These are phyloP conservation scores for Sanderia malayensis DNA, from an alignment of 30 jellyfish, hydroid and myxozoan species.

Conservation along the genomic window DNA sequence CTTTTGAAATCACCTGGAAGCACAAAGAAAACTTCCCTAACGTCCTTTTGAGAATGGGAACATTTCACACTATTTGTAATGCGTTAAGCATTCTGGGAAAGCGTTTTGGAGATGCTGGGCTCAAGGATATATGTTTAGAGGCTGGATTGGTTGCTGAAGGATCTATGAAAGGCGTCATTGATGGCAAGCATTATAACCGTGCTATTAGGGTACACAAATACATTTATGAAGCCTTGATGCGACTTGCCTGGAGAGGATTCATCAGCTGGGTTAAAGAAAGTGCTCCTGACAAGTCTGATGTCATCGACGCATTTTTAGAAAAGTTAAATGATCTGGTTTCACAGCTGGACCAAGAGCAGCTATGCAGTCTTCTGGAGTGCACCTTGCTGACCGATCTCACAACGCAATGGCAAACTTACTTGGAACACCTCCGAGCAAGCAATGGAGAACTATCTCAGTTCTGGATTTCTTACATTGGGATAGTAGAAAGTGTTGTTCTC, in stretches of 20 bases:
- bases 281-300: conserved; percentile 23
- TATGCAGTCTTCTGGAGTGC: conserved; percentile 3
- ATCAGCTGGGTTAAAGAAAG: conserved; percentile 6
- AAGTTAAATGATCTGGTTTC: background rate
- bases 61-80: conserved; percentile 14
- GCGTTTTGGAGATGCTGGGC: conserved; percentile 24
- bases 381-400: conserved; percentile 5
- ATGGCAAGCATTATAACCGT: conserved; percentile 27
- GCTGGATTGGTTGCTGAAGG: conserved; percentile 20
- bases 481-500: conserved; percentile 8
- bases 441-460: conserved; percentile 1
- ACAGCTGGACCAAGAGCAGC: conserved; percentile 3
- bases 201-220: background rate
- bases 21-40: background rate
- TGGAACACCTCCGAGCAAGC: conserved; percentile 5
- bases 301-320: background rate
- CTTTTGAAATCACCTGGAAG: conserved; percentile 44
- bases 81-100: conserved; percentile 20
- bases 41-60: conserved; percentile 14
- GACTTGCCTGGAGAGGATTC: conserved; percentile 13
- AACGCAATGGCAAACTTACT: conserved; percentile 1
- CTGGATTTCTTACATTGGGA: background rate
- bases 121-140: conserved; percentile 16
- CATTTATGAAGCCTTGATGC: conserved; percentile 17
- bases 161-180: conserved; percentile 14